These are phyloP conservation scores for Stenurella melanura DNA, from an alignment of 2,888 invertebrate species.

Conservation along the genomic window DNA sequence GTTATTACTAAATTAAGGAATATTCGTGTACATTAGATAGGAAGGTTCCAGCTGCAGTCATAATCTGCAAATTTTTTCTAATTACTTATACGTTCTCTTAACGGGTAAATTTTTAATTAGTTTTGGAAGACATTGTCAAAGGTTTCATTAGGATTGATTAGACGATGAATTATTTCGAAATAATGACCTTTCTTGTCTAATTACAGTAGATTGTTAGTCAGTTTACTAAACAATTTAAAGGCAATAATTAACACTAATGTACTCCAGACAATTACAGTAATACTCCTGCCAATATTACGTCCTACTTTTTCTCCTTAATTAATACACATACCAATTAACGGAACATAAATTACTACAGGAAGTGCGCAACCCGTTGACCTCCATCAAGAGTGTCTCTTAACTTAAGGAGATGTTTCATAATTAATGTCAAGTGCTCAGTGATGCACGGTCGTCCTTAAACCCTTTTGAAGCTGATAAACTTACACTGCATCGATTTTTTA, in stretches of 20 bases:
- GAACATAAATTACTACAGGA: constrained; percentile 1
- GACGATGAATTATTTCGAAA: too few species aligned
- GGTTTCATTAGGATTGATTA: too few species aligned
- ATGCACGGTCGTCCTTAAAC: neutral
- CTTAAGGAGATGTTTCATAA: neutral
- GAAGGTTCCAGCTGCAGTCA: too few species aligned
- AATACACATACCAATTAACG: neutral
- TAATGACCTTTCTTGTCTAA: too few species aligned
- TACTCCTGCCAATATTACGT: neutral
- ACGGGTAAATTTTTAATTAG: too few species aligned
- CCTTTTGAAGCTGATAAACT: neutral
- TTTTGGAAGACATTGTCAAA: too few species aligned
- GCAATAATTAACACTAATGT: neutral
- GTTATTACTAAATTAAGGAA: too few species aligned
- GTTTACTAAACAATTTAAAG: neutral
- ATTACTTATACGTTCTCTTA: too few species aligned
- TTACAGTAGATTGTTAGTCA: too few species aligned
- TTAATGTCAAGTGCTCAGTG: constrained; percentile 1
- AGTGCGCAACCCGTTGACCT: neutral
- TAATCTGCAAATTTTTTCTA: too few species aligned
- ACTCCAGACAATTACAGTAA: neutral
- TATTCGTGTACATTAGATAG: too few species aligned
- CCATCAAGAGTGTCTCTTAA: neutral
- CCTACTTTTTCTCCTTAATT: neutral
- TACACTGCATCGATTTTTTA: neutral